Conservation (phyloP, 2,888 invertebrate species). For the Epistrophella euchroma region DNA sequence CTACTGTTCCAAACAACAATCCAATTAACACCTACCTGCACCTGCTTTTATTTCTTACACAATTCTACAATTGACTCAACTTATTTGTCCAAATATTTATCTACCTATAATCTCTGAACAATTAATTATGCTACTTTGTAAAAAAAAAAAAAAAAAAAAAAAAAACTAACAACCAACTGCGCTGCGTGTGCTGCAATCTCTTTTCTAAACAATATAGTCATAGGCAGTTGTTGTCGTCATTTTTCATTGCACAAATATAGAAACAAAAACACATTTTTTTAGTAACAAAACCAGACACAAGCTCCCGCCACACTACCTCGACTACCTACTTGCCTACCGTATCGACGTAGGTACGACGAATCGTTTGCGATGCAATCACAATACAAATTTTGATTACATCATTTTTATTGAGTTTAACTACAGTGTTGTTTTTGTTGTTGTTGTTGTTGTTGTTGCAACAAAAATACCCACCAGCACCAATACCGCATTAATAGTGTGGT, state of each 20-base stretch:
- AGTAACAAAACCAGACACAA: conserved; percentile 31
- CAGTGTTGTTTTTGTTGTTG: not conserved
- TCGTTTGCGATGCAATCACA: conserved; percentile 53
- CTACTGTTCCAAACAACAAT: not conserved
- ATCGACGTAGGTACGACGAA: not conserved
- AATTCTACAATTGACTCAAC: conserved; percentile 29
- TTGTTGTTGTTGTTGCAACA: too few relatives aligned
- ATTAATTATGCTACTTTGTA: too few relatives aligned
- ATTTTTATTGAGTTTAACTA: conserved; percentile 34
- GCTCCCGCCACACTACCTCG: too few relatives aligned
- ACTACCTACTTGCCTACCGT: too few relatives aligned
- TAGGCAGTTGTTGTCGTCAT: conserved; percentile 4
- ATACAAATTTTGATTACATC: conserved; percentile 58
- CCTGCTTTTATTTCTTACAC: conserved; percentile 38
- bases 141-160: too few relatives aligned
- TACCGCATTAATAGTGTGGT: conserved; percentile 1
- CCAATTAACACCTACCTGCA: conserved; percentile 23
- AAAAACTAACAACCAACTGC: conserved; percentile 1
- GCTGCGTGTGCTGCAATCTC: conserved; percentile 20
- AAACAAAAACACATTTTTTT: conserved; percentile 30
- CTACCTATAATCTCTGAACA: conserved; percentile 53
- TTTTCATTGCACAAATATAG: conserved; percentile 36
- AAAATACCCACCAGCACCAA: not conserved
- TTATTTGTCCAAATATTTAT: conserved; percentile 49
- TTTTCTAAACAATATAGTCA: conserved; percentile 6